Base-by-base conservation (phyloP, 2,888 invertebrate genomes). In the Corbicula japonica region DNA sequence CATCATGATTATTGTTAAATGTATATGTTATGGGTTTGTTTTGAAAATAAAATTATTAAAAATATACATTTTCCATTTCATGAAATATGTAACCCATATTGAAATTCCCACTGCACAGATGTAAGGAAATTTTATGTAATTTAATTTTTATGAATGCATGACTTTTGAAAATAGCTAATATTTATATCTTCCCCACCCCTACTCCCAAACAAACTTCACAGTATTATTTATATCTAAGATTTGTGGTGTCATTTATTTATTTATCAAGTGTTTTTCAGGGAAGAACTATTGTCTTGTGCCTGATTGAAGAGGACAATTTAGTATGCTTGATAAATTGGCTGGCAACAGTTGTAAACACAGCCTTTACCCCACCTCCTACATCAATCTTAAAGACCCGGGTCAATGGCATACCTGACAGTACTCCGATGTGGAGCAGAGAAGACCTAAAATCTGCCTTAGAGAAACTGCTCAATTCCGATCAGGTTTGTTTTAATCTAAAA, bases 301-400 rank as follows among this genome's bases (percentile, higher is more conserved):
- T 75, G 2, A 4, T 77, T 8, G 66, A 83, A 46, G 80, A 78
- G 21, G 54, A 52, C 0, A 58, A 46, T 38, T 30, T 61, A 23
- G 72, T 73, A 1, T 65, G 75, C 26, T 62, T 75, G 12, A 56
- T 73, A 26, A 48, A 66, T 23, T 80, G 77, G 77, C 52, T 83
- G 21, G 63, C 77, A 18, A 75, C 61, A 10, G 52, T 80, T 1
- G 26, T 76, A 12, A 78, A 68, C 6, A 52, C 54, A 26, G 77
- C 75, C 8, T 61, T 69, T 8, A 46, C 23, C 12, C 77, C 80
- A 28, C 83, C 83, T 8, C 34, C 63, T 10, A 58, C 54, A 12
- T 68, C 73, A 1, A 61, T 18, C 21, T 69, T 60, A 32, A 58
- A 69, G 12, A 80, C 69, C 1, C 72, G 48, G 15, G 50, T 83